Conservation (phyloP, 2,797 vertebrate species). For the Chrysocyon brachyurus region DNA sequence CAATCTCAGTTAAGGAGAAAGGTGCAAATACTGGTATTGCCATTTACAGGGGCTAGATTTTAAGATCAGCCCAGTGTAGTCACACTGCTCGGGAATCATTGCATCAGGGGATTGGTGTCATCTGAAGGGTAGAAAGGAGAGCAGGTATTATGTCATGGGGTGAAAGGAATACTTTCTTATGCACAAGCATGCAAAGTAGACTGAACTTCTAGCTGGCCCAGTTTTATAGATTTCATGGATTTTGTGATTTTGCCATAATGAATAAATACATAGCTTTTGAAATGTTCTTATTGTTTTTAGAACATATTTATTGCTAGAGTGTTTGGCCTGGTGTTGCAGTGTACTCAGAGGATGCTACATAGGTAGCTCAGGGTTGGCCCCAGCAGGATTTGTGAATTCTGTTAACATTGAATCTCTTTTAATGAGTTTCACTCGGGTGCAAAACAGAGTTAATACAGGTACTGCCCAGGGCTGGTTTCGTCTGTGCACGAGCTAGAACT, state of each 20-base stretch:
- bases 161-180: neutral
- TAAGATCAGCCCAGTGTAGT: neutral
- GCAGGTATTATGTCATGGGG: neutral
- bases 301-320: neutral
- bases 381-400: conserved; percentile 17
- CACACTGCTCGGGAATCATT: conserved; percentile 8
- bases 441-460: conserved; percentile 56
- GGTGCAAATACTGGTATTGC: neutral
- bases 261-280: neutral
- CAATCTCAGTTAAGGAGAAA: neutral
- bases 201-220: neutral
- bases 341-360: neutral
- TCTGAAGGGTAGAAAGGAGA: neutral
- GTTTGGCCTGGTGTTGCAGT: neutral
- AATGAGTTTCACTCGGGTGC: conserved; percentile 47
- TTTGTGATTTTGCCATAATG: neutral
- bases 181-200: neutral
- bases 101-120: neutral
- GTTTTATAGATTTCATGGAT: neutral
- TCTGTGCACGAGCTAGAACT: neutral
- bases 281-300: neutral
- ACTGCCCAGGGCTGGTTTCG: neutral
- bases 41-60: neutral
- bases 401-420: conserved; percentile 41
- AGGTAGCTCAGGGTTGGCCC: neutral